A percentile compares a stretch with the other conserved stretches of the same genome.
Conservation (phyloP, 2,113 vertebrate genomes). For the Copsychus sechellarum region DNA sequence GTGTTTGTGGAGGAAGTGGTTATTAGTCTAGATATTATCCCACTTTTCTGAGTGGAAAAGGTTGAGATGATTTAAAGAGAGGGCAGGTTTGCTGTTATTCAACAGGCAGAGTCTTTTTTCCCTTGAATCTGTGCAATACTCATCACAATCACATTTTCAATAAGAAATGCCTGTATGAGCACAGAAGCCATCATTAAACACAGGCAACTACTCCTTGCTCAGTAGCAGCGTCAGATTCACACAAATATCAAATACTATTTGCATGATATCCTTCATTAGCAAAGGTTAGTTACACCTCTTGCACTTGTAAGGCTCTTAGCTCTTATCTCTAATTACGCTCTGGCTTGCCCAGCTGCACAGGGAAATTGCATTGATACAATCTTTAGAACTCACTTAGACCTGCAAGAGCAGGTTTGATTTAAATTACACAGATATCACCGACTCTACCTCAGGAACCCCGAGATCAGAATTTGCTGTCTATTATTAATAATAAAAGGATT, state of each 20-base stretch:
- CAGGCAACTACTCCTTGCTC: not conserved
- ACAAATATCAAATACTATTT: constrained; percentile 28
- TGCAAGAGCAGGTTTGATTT: constrained; percentile 33
- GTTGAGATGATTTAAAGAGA: not conserved
- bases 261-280: constrained; percentile 46
- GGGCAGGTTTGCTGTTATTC: not conserved
- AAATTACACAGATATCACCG: constrained; percentile 49
- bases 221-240: not conserved
- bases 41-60: not conserved
- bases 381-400: constrained; percentile 47
- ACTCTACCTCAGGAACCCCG: constrained; percentile 25
- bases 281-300: constrained; percentile 50
- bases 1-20: not conserved
- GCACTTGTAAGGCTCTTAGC: not conserved
- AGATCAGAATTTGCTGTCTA: constrained; percentile 50
- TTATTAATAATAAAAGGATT: constrained; percentile 59
- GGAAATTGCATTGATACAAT: constrained; percentile 60
- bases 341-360: constrained; percentile 42
- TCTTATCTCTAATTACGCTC: constrained; percentile 39
- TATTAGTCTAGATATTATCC: not conserved
- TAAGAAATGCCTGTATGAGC: not conserved
- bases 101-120: not conserved
- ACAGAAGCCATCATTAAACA: not conserved
- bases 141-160: not conserved
- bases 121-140: not conserved